phyloP scores from a whole-genome alignment of 2,888 invertebrate genomes.

The Chymomyza amoena region DNA sequence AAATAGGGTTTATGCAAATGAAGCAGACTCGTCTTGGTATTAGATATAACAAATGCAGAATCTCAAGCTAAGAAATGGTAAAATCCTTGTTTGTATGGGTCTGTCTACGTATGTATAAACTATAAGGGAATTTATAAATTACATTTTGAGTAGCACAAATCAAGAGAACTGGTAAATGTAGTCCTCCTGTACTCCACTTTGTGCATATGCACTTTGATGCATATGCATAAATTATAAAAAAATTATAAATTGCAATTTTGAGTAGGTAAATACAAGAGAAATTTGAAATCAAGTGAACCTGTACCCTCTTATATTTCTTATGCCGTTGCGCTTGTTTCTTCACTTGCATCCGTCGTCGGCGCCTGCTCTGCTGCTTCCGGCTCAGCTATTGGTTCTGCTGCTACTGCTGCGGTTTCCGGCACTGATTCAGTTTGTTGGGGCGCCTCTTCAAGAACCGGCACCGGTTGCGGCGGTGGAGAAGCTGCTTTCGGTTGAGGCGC shows the following conservation, averaged over 20 bases:
- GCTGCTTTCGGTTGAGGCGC: slow-evolving; percentile 18
- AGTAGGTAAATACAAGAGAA: not conserved
- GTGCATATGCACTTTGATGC: not conserved
- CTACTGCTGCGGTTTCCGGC: slow-evolving; percentile 4
- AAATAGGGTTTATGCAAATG: slow-evolving; percentile 4
- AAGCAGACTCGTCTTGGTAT: slow-evolving; percentile 24
- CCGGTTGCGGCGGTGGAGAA: not conserved
- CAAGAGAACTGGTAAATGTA: not conserved
- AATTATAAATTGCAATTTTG: not conserved
- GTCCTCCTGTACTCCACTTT: not conserved
- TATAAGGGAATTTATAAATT: slow-evolving; percentile 53
- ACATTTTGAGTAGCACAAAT: slow-evolving; percentile 32
- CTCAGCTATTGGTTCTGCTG: slow-evolving; percentile 28
- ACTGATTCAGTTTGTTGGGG: slow-evolving; percentile 8
- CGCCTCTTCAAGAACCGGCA: not conserved
- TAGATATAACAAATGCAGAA: slow-evolving; percentile 38
- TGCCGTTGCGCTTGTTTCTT: slow-evolving; percentile 20
- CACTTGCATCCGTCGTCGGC: slow-evolving; percentile 16
- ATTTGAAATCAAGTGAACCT: not conserved
- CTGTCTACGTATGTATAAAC: slow-evolving; percentile 30
- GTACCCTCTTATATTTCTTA: not conserved
- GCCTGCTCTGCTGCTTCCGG: slow-evolving; percentile 15
- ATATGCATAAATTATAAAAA: not conserved
- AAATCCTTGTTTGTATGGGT: slow-evolving; percentile 34
- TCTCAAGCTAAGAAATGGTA: slow-evolving; percentile 45